These are phyloP conservation scores for Dipodomys merriami DNA, from an alignment of 2,113 vertebrate genomes.

Conservation along the genomic window DNA sequence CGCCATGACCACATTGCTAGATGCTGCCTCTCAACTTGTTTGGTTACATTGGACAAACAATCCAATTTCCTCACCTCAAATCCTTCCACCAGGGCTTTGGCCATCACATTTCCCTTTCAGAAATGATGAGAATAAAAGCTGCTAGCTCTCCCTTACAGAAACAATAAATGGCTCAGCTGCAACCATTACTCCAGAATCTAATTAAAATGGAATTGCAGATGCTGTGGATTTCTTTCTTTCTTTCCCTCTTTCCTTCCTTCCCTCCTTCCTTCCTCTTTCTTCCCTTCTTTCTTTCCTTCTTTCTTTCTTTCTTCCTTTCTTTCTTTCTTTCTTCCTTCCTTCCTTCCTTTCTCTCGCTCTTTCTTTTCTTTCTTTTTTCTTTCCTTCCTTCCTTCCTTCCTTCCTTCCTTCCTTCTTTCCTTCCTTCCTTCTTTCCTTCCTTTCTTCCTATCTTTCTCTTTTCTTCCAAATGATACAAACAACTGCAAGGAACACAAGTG, in stretches of 20 bases:
- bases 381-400: too few species aligned
- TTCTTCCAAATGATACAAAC: neutral
- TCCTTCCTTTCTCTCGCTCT: too few species aligned
- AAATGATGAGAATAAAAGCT: neutral
- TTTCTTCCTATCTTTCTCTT: neutral
- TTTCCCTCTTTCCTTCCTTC: neutral
- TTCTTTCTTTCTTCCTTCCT: too few species aligned
- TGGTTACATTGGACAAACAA: neutral
- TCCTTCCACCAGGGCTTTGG: neutral
- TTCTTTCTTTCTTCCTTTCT: too few species aligned
- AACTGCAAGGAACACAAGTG: slow-evolving; percentile 14
- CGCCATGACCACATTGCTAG: neutral
- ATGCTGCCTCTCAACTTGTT: neutral
- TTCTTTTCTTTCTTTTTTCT: too few species aligned
- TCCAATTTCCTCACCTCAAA: neutral
- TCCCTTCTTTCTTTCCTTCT: too few species aligned
- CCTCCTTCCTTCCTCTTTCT: too few species aligned
- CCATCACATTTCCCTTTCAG: neutral
- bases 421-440: too few species aligned
- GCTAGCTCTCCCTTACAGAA: slow-evolving; percentile 31
- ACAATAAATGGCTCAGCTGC: slow-evolving; percentile 73
- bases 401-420: too few species aligned
- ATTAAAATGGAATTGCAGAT: slow-evolving; percentile 57
- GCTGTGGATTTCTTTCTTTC: neutral
- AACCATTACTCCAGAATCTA: slow-evolving; percentile 50